phyloP scores from a whole-genome alignment of 1,140 invertebrate genomes.

The Geopemphigus sp. region DNA sequence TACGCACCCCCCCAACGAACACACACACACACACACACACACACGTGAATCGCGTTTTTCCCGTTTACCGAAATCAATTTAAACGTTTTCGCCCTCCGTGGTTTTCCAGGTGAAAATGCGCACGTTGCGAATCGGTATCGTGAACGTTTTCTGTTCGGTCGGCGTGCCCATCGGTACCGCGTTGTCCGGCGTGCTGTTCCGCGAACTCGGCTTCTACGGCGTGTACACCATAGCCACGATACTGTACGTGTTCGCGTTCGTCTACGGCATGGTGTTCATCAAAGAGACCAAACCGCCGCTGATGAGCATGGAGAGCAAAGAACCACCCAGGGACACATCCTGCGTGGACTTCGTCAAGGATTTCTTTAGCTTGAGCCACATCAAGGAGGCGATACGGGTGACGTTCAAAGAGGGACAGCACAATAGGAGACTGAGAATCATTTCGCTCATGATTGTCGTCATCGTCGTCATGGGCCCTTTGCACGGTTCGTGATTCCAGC shows the following conservation, averaged over 20 bases:
- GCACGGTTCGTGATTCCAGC: constrained; percentile 64
- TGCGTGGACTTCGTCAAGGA: constrained; percentile 56
- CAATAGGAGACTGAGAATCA: constrained; percentile 68
- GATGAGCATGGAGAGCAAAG: not conserved
- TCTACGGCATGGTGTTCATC: constrained; percentile 67
- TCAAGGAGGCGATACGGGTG: constrained; percentile 71
- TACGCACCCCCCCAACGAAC: too few species aligned
- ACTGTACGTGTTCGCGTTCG: constrained; percentile 71
- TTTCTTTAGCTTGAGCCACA: constrained; percentile 72
- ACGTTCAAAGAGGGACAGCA: constrained; percentile 73
- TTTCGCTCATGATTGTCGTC: constrained; percentile 74
- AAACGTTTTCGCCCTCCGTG: too few species aligned
- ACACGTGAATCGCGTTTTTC: too few species aligned
- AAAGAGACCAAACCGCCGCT: constrained; percentile 58
- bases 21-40: too few species aligned
- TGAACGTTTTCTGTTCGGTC: constrained; percentile 77
- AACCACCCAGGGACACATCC: constrained; percentile 50
- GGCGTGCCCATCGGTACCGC: constrained; percentile 66
- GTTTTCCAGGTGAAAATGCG: constrained; percentile 63
- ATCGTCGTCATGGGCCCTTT: constrained; percentile 79
- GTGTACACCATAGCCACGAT: constrained; percentile 71
- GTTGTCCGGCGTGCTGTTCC: constrained; percentile 55
- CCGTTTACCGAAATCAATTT: too few species aligned
- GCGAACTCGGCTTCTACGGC: constrained; percentile 75
- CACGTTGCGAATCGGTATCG: constrained; percentile 77